Conservation (phyloP, 92 coral and sea anemone species). For the Bergia puertoricense region DNA sequence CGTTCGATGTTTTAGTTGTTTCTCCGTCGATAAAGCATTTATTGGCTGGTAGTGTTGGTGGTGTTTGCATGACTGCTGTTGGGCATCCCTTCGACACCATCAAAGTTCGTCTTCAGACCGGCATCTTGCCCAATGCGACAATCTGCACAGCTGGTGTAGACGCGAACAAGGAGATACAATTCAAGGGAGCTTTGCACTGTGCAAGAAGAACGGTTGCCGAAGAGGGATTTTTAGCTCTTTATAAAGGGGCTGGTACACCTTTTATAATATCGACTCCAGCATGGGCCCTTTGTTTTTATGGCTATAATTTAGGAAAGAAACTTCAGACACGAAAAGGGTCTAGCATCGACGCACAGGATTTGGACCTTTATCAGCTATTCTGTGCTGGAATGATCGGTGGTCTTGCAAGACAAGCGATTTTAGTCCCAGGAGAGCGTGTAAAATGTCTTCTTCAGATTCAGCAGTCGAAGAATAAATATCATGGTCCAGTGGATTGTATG, state of each 20-base stretch:
- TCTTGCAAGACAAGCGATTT: slow-evolving; percentile 50
- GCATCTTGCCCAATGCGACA: slow-evolving; percentile 48
- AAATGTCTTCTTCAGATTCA: slow-evolving; percentile 90
- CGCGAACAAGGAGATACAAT: neutral
- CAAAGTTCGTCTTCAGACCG: slow-evolving; percentile 90
- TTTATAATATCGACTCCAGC: slow-evolving; percentile 75
- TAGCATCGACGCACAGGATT: slow-evolving; percentile 47
- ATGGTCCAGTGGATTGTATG: slow-evolving; percentile 69
- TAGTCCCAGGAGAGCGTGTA: slow-evolving; percentile 75
- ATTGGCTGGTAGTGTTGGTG: slow-evolving; percentile 89
- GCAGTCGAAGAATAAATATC: slow-evolving; percentile 62
- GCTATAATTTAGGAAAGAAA: slow-evolving; percentile 74
- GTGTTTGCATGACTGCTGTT: slow-evolving; percentile 67
- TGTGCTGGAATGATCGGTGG: slow-evolving; percentile 82
- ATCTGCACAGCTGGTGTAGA: neutral
- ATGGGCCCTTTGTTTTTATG: slow-evolving; percentile 71
- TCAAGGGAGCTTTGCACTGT: slow-evolving; percentile 75
- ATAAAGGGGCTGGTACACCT: slow-evolving; percentile 83
- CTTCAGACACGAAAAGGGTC: slow-evolving; percentile 59
- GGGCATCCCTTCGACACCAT: slow-evolving; percentile 94
- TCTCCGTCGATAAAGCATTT: slow-evolving; percentile 60
- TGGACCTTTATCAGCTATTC: slow-evolving; percentile 54
- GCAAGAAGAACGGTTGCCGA: slow-evolving; percentile 59
- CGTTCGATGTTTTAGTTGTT: neutral
- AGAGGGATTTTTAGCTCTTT: slow-evolving; percentile 81